Evolutionary conservation across 2,113 vertebrate genomes (phyloP).

Genomic region (Boleophthalmus pectinirostris): DNA sequence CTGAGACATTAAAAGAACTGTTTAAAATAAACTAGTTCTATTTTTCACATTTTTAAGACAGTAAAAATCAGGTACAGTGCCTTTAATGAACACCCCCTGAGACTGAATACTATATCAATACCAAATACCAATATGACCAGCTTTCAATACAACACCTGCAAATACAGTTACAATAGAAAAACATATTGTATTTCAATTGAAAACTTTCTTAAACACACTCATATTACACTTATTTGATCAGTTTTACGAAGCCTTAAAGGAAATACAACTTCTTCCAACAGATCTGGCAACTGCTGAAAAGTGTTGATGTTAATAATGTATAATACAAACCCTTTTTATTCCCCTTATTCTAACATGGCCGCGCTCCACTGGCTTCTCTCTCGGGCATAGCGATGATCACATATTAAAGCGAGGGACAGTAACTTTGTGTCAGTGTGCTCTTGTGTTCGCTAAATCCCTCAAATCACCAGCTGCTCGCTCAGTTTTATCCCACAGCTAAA

Average conservation of each 20-base stretch:
- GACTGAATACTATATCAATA: too few species aligned
- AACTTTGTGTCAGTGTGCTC: conserved; percentile 31
- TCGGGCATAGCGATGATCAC: conserved; percentile 6
- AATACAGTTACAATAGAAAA: too few species aligned
- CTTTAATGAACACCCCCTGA: too few species aligned
- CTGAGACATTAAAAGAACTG: too few species aligned
- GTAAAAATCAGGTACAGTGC: too few species aligned
- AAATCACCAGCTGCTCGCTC: conserved; percentile 55
- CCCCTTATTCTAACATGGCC: background rate
- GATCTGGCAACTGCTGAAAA: background rate
- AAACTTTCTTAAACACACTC: too few species aligned
- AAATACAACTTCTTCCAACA: background rate
- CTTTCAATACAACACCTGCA: too few species aligned
- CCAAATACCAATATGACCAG: too few species aligned
- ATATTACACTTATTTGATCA: background rate
- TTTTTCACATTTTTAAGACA: too few species aligned
- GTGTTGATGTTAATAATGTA: background rate
- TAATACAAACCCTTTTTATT: conserved; percentile 7
- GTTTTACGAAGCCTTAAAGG: background rate
- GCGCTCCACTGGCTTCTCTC: conserved; percentile 10
- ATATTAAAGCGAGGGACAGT: conserved; percentile 36
- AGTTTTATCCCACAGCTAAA: conserved; percentile 61
- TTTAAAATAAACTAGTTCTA: too few species aligned
- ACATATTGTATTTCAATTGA: too few species aligned
- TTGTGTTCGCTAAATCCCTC: conserved; percentile 46